Percentiles rank a stretch among this genome's conserved stretches.
Conservation (phyloP, 1,140 invertebrate species). For the Brachionus plicatilis region DNA sequence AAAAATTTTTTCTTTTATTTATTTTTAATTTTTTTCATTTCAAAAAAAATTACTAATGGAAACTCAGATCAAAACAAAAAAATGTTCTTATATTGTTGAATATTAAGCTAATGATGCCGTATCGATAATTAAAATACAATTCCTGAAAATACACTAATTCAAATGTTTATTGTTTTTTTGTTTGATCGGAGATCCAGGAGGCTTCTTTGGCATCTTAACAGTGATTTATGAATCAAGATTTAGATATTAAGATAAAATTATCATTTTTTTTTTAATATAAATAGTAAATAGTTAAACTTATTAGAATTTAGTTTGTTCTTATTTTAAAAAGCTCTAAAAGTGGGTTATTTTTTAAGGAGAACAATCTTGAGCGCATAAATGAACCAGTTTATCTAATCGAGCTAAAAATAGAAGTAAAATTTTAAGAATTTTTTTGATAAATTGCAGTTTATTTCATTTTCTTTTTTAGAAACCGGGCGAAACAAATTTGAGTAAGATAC, state of each 20-base stretch:
- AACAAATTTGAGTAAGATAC: not conserved
- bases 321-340: too few species aligned
- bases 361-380: slow-evolving; percentile 14
- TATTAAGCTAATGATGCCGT: too few species aligned
- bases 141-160: not conserved
- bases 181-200: not conserved
- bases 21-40: too few species aligned
- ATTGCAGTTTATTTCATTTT: not conserved
- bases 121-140: too few species aligned
- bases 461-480: not conserved
- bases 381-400: slow-evolving; percentile 20
- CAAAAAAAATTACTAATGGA: too few species aligned
- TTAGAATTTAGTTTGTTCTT: not conserved
- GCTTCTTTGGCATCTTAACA: not conserved
- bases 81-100: too few species aligned
- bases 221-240: not conserved
- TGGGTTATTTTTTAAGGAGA: not conserved
- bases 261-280: not conserved
- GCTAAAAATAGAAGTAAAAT: not conserved
- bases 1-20: too few species aligned
- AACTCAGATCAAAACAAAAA: too few species aligned
- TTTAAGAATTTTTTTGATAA: not conserved
- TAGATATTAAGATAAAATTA: not conserved
- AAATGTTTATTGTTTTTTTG: not conserved
- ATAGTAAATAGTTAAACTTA: not conserved